Conservation (phyloP, 2,888 invertebrate species). For the Thereva nobilitata region DNA sequence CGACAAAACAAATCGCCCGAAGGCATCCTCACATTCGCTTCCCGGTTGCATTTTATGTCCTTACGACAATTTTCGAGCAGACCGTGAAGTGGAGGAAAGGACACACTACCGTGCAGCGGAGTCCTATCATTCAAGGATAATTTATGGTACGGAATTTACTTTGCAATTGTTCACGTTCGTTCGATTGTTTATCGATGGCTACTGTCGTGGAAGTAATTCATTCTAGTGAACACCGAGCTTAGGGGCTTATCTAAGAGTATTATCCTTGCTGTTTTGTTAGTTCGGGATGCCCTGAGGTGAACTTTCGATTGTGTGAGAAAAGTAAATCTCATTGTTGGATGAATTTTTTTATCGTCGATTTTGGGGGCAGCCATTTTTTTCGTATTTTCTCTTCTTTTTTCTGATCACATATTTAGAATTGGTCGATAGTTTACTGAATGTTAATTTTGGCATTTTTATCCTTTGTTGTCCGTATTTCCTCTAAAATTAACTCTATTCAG, state of each 20-base stretch:
- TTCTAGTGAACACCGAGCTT: constrained; percentile 14
- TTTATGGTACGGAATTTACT: constrained; percentile 24
- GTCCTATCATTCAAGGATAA: constrained; percentile 30
- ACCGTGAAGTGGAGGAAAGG: constrained; percentile 29
- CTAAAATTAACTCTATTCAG: no score
- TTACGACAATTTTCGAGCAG: constrained; percentile 23
- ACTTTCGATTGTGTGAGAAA: no score
- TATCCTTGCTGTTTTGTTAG: background rate
- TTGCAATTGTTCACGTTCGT: constrained; percentile 34
- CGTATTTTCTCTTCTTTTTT: no score
- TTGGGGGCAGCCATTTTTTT: no score
- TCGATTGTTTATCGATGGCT: constrained; percentile 34
- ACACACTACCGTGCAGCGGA: constrained; percentile 2
- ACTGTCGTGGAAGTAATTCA: constrained; percentile 33
- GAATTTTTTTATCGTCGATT: no score
- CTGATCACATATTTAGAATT: no score
- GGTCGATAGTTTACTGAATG: no score
- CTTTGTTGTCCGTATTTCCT: no score
- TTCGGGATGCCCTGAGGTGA: constrained; percentile 1
- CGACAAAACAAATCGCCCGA: constrained; percentile 30
- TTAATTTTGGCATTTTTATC: no score
- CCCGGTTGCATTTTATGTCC: constrained; percentile 21
- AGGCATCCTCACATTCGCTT: constrained; percentile 29
- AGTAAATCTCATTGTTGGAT: no score
- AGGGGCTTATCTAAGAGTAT: constrained; percentile 13